Evolutionary conservation across 2,113 vertebrate genomes (phyloP).

Genomic region (Scatophagus argus): DNA sequence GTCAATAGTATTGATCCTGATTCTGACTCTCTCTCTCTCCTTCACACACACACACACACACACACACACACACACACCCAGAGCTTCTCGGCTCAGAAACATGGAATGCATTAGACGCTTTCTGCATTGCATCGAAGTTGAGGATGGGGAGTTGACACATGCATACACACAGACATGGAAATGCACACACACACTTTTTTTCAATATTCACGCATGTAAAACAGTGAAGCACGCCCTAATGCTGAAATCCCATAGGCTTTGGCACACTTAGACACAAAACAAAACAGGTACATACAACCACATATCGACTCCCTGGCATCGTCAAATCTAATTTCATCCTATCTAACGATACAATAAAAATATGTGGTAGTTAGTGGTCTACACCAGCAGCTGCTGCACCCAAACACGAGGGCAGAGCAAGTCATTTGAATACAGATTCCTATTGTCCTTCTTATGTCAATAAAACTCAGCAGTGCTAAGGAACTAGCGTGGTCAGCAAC

Average conservation of each 20-base stretch:
- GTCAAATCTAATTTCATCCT: slow-evolving; percentile 38
- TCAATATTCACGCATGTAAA: slow-evolving; percentile 65
- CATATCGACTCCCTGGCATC: slow-evolving; percentile 2
- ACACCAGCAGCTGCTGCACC: slow-evolving; percentile 23
- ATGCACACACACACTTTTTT: slow-evolving; percentile 7
- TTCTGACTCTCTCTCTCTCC: slow-evolving; percentile 67
- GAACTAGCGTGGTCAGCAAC: slow-evolving; percentile 82
- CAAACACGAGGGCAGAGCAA: slow-evolving; percentile 54
- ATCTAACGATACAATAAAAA: slow-evolving; percentile 37
- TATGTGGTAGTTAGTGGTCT: slow-evolving; percentile 28
- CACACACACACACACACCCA: slow-evolving; percentile 45
- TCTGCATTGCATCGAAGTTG: slow-evolving; percentile 77
- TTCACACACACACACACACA: slow-evolving; percentile 21
- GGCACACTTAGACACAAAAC: slow-evolving; percentile 4
- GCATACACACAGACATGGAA: slow-evolving; percentile 29
- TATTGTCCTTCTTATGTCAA: slow-evolving; percentile 83
- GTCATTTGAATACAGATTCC: slow-evolving; percentile 81
- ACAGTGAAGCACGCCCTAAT: slow-evolving; percentile 34
- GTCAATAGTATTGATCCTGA: slow-evolving; percentile 88
- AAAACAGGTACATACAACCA: slow-evolving; percentile 42
- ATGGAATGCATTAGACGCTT: slow-evolving; percentile 82
- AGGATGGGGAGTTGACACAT: slow-evolving; percentile 55
- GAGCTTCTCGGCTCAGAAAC: slow-evolving; percentile 76
- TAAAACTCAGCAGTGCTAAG: slow-evolving; percentile 78
- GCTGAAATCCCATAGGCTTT: slow-evolving; percentile 25